These are phyloP conservation scores for Agriopis leucophaearia DNA, from an alignment of 2,888 invertebrate genomes.

Conservation along the genomic window DNA sequence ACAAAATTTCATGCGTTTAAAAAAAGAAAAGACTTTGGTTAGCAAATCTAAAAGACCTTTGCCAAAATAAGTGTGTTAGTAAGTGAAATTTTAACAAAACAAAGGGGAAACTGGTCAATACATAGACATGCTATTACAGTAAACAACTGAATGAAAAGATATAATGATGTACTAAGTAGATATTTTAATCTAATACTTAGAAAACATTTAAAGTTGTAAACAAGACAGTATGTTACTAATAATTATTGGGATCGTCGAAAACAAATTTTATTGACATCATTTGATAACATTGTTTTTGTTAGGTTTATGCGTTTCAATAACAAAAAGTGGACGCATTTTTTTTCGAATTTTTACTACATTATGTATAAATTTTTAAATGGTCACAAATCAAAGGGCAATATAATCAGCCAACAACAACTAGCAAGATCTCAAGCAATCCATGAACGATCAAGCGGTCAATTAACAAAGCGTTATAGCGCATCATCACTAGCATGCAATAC, in stretches of 20 bases:
- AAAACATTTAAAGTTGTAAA: slow-evolving; percentile 12
- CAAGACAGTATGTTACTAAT: background rate
- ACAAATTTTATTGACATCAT: slow-evolving; percentile 15
- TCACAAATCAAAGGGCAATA: background rate
- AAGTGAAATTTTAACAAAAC: too few relatives aligned
- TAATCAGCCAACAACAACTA: slow-evolving; percentile 10
- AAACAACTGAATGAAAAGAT: background rate
- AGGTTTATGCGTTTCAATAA: background rate
- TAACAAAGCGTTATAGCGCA: background rate
- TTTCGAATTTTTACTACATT: background rate
- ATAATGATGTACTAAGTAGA: background rate
- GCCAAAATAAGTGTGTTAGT: background rate
- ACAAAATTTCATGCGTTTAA: slow-evolving; percentile 1
- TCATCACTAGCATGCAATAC: slow-evolving; percentile 3
- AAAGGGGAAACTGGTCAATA: background rate
- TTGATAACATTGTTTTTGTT: slow-evolving; percentile 18
- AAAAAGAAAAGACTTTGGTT: background rate
- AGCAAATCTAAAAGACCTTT: background rate
- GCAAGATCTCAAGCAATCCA: slow-evolving; percentile 10
- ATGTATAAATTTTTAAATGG: background rate
- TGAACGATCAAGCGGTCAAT: slow-evolving; percentile 12
- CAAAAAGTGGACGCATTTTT: background rate
- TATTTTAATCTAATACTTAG: slow-evolving; percentile 6
- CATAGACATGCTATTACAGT: background rate
- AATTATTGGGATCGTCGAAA: slow-evolving; percentile 10